Evolutionary conservation across 1,140 invertebrate genomes (phyloP).

Genomic region (Neodiprion lecontei): DNA sequence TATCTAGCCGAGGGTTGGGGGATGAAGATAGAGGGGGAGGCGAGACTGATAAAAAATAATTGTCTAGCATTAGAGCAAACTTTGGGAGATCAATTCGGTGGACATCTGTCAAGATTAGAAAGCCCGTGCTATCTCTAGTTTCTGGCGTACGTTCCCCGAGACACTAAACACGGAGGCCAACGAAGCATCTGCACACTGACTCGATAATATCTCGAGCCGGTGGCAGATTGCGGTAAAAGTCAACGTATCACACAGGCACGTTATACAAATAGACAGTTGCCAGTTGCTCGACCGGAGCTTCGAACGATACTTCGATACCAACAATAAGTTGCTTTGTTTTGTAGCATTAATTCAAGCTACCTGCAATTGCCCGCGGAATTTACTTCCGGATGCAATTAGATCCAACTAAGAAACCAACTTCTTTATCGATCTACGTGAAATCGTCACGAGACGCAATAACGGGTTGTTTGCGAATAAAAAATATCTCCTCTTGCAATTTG

Average conservation of each 20-base stretch:
- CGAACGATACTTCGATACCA: too few relatives aligned
- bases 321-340: too few relatives aligned
- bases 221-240: slow-evolving; percentile 1
- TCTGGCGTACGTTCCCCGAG: neutral
- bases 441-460: too few relatives aligned
- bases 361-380: too few relatives aligned
- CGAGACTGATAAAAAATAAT: neutral
- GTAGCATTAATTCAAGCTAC: too few relatives aligned
- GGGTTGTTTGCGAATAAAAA: too few relatives aligned
- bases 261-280: too few relatives aligned
- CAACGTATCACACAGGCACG: neutral
- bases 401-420: too few relatives aligned
- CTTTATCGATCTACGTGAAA: too few relatives aligned
- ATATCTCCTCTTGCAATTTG: too few relatives aligned
- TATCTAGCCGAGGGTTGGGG: neutral
- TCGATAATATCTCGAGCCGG: slow-evolving; percentile 5
- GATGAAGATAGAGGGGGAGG: neutral
- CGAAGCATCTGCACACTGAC: neutral
- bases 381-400: too few relatives aligned
- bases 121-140: neutral
- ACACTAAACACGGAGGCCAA: neutral
- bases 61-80: slow-evolving; percentile 1
- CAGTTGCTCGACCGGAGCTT: too few relatives aligned
- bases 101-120: slow-evolving; percentile 6
- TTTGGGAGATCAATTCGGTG: neutral